Base-by-base conservation (phyloP, 1,140 invertebrate species). In the Drosophila persimilis region DNA sequence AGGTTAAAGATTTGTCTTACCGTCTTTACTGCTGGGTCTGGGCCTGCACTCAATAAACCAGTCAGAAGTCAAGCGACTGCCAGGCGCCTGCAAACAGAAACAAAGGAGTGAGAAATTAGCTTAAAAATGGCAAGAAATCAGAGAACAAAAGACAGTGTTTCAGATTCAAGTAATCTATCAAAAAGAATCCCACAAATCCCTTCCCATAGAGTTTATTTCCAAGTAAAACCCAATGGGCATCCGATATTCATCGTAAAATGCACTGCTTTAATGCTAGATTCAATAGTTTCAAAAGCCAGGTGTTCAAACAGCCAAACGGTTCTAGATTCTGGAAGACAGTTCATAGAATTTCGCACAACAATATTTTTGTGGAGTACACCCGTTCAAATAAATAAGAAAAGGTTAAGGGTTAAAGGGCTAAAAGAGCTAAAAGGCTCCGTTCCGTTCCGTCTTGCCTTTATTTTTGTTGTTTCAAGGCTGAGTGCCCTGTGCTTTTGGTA, bases 41-140 rank as follows among this genome's bases (percentile, higher is more conserved):
- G 48, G 48, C 65, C 65, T 64, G 76, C 75, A 88, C 70, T 88
- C 78, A 72, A 78, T 86, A 81, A 81, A 76, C 66, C 59, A 78
- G 70, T 77, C 48, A 55, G 59, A 54, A 80, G 65, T 78, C 67
- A 63, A 62, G 52, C 43, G 44, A 39, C 3, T 39, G 35, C 35
- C 35, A 13, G 11, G 60, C 44, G 43, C 24, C 81, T 85, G 71
- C 24, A 58, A 83, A 63, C 43, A 60, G 39, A 57, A 47, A 51
- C 2, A 50, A 48, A 53, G 7, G 4, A 59, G 56, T 43, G 51
- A 24, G 58, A 63, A 62, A 59, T 71, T 67, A 80, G 67, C 22
- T 15, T 35, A 9, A 17, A 47, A 31, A 15, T 44, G 20, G 3
- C 9, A 43, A 43, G 7, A 44, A 7, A 48, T 6, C 26, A 17